These are phyloP conservation scores for Coelopa pilipes DNA, from an alignment of 2,888 invertebrate species.

Conservation along the genomic window DNA sequence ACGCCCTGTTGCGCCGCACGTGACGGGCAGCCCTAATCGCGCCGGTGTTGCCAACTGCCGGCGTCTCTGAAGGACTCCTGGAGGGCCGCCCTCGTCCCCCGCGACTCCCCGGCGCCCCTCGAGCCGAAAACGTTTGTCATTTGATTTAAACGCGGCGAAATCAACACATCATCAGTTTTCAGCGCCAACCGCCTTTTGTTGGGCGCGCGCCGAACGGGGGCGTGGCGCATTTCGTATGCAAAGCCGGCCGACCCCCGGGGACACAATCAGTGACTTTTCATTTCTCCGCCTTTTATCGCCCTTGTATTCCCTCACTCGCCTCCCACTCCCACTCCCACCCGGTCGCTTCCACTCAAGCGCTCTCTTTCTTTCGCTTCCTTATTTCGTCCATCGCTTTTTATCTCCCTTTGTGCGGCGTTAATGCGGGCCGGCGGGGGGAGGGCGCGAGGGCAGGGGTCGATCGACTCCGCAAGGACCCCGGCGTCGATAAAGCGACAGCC, in stretches of 20 bases:
- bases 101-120: not conserved
- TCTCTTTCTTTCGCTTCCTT: not conserved
- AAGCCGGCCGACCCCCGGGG: slow-evolving; percentile 34
- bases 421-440: slow-evolving; percentile 7
- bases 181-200: slow-evolving; percentile 35
- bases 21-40: not conserved
- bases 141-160: slow-evolving; percentile 36
- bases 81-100: not conserved
- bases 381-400: not conserved
- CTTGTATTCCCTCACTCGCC: no score
- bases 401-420: slow-evolving; percentile 5
- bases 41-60: no score
- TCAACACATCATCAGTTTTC: slow-evolving; percentile 41
- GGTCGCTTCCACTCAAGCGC: no score
- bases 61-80: no score
- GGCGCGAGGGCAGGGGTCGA: not conserved
- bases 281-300: slow-evolving; percentile 23
- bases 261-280: slow-evolving; percentile 41
- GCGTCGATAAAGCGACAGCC: no score
- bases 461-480: no score
- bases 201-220: not conserved
- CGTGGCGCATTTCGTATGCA: slow-evolving; percentile 1
- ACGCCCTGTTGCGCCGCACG: not conserved
- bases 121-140: slow-evolving; percentile 16
- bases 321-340: no score